Conservation (phyloP, 1,140 invertebrate species). For the Battus philenor region DNA sequence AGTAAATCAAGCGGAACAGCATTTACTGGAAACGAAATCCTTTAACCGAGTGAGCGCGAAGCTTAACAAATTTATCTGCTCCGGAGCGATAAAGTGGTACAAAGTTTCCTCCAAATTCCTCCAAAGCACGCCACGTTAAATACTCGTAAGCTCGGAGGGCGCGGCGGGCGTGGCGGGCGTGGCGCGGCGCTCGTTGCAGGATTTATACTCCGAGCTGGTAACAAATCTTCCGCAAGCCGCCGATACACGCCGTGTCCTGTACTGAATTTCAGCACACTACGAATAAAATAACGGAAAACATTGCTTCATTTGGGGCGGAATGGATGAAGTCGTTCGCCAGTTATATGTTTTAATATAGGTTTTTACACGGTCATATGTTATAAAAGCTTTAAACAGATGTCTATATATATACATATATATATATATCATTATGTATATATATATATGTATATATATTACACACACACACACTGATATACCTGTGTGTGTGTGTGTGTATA, state of each 20-base stretch:
- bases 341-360: no score
- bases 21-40: constrained; percentile 14
- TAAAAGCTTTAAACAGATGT: no score
- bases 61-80: constrained; percentile 31
- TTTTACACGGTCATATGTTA: no score
- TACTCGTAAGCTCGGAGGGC: constrained; percentile 29
- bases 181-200: constrained; percentile 31
- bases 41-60: constrained; percentile 12
- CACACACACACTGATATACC: no score
- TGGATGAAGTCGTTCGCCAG: no score
- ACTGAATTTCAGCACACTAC: constrained; percentile 34
- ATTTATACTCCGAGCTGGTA: constrained; percentile 48
- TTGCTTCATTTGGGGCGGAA: no score
- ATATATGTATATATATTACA: no score
- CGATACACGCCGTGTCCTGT: constrained; percentile 57
- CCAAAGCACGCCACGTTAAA: constrained; percentile 31
- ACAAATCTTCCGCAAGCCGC: constrained; percentile 67
- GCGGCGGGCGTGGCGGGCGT: constrained; percentile 32
- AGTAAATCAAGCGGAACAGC: neutral
- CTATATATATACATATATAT: no score
- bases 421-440: no score
- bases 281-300: no score
- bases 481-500: no score
- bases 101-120: constrained; percentile 32
- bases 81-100: constrained; percentile 37